Evolutionary conservation across 2,888 invertebrate genomes (phyloP).

Genomic region (Hemicrepidius hirtus): DNA sequence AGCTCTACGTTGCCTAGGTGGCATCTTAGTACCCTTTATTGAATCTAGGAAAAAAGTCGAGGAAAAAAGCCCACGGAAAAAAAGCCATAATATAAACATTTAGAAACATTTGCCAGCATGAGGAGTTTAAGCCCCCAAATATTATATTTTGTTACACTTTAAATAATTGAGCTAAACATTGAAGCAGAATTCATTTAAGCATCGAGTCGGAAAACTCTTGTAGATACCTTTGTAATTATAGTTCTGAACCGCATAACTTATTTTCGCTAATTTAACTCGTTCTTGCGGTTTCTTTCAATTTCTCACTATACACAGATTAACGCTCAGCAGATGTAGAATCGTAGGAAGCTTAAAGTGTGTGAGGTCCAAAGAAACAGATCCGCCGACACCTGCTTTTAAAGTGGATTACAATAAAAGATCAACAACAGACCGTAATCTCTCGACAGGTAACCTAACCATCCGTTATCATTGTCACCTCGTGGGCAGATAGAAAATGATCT

Average conservation of each 20-base stretch:
- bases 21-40: too few species aligned
- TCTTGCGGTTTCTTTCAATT: constrained; percentile 31
- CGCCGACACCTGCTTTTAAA: constrained; percentile 35
- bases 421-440: constrained; percentile 6
- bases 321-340: constrained; percentile 10
- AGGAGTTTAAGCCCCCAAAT: too few species aligned
- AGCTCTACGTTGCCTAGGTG: too few species aligned
- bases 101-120: too few species aligned
- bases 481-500: neutral
- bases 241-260: constrained; percentile 6
- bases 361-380: constrained; percentile 38
- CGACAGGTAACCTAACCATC: constrained; percentile 2
- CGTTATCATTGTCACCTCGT: constrained; percentile 13
- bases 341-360: constrained; percentile 29
- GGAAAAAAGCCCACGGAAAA: too few species aligned
- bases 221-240: neutral
- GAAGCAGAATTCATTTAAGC: too few species aligned
- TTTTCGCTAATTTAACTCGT: constrained; percentile 29
- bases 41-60: too few species aligned
- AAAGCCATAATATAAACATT: too few species aligned
- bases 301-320: constrained; percentile 14
- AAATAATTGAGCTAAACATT: too few species aligned
- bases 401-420: constrained; percentile 31
- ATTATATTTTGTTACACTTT: too few species aligned
- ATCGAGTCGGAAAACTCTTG: neutral